Conservation (phyloP, 2,797 vertebrate genomes). For the Pseudocheirus occidentalis region DNA sequence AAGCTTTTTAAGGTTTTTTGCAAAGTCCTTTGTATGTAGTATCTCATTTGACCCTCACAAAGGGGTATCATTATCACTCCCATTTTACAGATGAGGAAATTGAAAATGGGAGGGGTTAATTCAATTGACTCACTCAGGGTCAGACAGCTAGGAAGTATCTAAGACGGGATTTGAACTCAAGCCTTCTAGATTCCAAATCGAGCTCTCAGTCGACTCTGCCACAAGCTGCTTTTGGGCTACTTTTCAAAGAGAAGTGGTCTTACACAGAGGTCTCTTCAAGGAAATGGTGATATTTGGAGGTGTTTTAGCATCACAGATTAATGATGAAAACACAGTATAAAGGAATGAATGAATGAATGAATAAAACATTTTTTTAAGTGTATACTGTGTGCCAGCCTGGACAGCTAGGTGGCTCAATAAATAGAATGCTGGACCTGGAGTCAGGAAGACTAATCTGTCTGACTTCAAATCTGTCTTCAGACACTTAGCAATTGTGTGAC, state of each 20-base stretch:
- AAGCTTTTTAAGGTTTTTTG: not conserved
- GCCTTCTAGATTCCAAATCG: not conserved
- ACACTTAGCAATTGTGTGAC: no score
- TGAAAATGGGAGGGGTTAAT: not conserved
- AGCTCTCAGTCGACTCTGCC: no score
- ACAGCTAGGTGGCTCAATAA: no score
- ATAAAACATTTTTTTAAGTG: not conserved
- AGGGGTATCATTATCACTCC: not conserved
- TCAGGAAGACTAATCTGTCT: no score
- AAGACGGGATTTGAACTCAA: not conserved
- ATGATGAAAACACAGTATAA: not conserved
- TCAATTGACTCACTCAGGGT: not conserved
- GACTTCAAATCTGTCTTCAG: no score
- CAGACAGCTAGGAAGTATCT: not conserved
- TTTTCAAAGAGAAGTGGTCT: not conserved
- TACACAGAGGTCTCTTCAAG: not conserved
- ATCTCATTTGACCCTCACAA: not conserved
- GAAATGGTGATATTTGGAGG: not conserved
- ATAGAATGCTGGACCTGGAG: no score
- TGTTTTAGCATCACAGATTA: not conserved
- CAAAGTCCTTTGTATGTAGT: not conserved
- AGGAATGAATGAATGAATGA: not conserved
- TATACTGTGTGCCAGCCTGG: not conserved
- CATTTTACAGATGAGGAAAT: not conserved
- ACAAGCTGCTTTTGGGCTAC: not conserved